phyloP scores from a whole-genome alignment of 1,140 invertebrate species.

The Calephelis nemesis region DNA sequence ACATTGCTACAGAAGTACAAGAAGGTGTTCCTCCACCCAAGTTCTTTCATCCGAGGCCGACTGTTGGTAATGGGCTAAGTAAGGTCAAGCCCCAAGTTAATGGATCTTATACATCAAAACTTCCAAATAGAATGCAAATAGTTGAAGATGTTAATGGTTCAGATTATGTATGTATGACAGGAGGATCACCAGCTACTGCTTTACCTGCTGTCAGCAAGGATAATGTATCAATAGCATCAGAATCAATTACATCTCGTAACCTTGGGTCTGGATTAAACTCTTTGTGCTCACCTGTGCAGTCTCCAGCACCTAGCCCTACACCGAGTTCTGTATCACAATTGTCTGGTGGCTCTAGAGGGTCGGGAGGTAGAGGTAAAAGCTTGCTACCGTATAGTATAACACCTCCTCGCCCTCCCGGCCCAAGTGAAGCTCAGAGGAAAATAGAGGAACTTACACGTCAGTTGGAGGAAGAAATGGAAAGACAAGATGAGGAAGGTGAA shows the following conservation, averaged over 20 bases:
- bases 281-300: slow-evolving; percentile 63
- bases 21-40: slow-evolving; percentile 62
- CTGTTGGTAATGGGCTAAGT: slow-evolving; percentile 49
- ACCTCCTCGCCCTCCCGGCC: slow-evolving; percentile 89
- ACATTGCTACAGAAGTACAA: slow-evolving; percentile 75
- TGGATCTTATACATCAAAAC: slow-evolving; percentile 51
- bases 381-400: slow-evolving; percentile 93
- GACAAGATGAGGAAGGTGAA: slow-evolving; percentile 95
- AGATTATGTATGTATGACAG: slow-evolving; percentile 87
- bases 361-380: slow-evolving; percentile 84
- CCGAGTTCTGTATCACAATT: slow-evolving; percentile 77
- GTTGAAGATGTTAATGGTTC: slow-evolving; percentile 83
- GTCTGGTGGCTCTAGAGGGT: slow-evolving; percentile 70
- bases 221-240: slow-evolving; percentile 55
- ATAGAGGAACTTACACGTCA: slow-evolving; percentile 94
- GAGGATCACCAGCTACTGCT: slow-evolving; percentile 72
- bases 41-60: slow-evolving; percentile 71
- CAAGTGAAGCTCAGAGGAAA: slow-evolving; percentile 93
- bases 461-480: slow-evolving; percentile 96
- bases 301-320: slow-evolving; percentile 74
- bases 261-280: slow-evolving; percentile 62
- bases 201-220: slow-evolving; percentile 55
- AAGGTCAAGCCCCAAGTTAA: slow-evolving; percentile 58
- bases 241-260: slow-evolving; percentile 58
- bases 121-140: slow-evolving; percentile 66